A percentile compares a stretch with the other conserved stretches of the same genome.
Conservation (phyloP, 2,888 invertebrate genomes). For the Gastracanthus pulcherrimus region DNA sequence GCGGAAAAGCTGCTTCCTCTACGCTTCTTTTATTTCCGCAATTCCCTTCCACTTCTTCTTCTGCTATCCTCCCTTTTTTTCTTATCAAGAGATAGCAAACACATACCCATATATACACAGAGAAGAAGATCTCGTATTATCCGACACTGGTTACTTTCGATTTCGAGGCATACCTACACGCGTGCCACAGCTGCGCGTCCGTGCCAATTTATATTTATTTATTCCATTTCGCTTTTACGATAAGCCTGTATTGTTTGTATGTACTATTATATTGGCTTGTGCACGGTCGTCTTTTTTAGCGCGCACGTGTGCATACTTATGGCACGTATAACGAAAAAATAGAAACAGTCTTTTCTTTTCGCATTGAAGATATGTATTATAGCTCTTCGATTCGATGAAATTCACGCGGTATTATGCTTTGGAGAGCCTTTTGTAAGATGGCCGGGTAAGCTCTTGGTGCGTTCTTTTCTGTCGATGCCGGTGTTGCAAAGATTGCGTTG, state of each 20-base stretch:
- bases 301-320: neutral
- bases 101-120: neutral
- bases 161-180: too few relatives aligned
- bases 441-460: too few relatives aligned
- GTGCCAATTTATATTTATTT: conserved; percentile 42
- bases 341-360: neutral
- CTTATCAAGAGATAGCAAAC: neutral
- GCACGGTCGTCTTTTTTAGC: neutral
- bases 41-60: neutral
- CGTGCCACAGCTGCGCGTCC: neutral
- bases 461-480: too few relatives aligned
- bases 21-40: neutral
- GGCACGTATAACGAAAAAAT: neutral
- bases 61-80: neutral
- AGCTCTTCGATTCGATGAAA: too few relatives aligned
- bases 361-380: neutral
- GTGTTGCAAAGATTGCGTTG: too few relatives aligned
- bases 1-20: conserved; percentile 3
- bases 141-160: conserved; percentile 3
- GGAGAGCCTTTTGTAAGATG: too few relatives aligned
- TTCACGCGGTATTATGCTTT: neutral
- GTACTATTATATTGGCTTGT: neutral
- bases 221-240: conserved; percentile 25
- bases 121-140: neutral
- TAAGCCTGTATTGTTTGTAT: conserved; percentile 9